Evolutionary conservation across 2,797 vertebrate genomes (phyloP).

Genomic region (Dicrostonyx torquatus): DNA sequence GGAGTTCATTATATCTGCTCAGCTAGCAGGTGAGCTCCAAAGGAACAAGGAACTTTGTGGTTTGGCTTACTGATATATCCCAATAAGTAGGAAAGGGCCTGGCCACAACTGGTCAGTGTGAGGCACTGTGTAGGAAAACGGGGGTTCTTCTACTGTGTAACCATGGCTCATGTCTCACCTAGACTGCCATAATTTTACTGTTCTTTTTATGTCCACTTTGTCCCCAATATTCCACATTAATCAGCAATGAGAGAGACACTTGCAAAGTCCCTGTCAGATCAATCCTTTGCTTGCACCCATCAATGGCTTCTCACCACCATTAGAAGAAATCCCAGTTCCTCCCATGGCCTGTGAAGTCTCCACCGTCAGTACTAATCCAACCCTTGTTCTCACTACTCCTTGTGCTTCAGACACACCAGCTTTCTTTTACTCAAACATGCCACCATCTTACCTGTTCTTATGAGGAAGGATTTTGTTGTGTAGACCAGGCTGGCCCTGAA

Average conservation of each 20-base stretch:
- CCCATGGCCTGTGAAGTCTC: not conserved
- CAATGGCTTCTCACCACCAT: not conserved
- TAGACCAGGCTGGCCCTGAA: not conserved
- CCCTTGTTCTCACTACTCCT: not conserved
- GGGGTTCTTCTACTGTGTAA: not conserved
- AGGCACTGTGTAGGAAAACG: not conserved
- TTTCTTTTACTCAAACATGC: constrained; percentile 34
- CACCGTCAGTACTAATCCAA: not conserved
- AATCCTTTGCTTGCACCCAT: not conserved
- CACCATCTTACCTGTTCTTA: not conserved
- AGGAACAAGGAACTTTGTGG: not conserved
- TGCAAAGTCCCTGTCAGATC: not conserved
- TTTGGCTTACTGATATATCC: constrained; percentile 27
- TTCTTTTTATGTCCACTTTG: not conserved
- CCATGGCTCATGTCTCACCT: not conserved
- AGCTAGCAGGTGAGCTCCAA: not conserved
- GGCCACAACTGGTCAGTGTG: not conserved
- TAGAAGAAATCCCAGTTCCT: not conserved
- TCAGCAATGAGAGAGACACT: constrained; percentile 20
- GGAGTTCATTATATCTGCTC: not conserved
- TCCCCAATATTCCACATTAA: not conserved
- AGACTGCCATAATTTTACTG: not conserved
- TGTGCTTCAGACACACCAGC: not conserved
- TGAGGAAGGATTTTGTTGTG: not conserved
- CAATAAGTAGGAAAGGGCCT: constrained; percentile 31